Base-by-base conservation (phyloP, 2,797 vertebrate species). In the Chlorospingus semifuscus region DNA sequence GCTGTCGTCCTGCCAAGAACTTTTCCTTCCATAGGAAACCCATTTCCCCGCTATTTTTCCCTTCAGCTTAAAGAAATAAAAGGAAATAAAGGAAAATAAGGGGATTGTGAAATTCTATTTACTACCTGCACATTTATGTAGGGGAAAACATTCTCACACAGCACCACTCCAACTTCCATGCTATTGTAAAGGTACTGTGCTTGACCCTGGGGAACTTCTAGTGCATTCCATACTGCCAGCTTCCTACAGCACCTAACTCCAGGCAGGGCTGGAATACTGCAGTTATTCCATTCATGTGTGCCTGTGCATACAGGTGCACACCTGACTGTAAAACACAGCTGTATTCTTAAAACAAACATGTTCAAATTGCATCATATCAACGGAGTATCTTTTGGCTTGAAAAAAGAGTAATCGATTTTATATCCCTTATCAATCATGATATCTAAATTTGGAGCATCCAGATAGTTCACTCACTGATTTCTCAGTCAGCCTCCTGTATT, bases 41-140 rank as follows among this genome's bases (percentile, higher is more conserved):
- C 29, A 29, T 63, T 71, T 27, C 0, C 0, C 0, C 3, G 13
- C 5, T 0, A 1, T 23, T 89, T 78, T 15, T 3, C n/a, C 22
- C 27, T 56, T 37, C 47, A 55, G 9, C 11, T 83, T 37, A 47
- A 27, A 80, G 16, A 74, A 70, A 74, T 68, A 52, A 75, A 76
- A 87, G 19, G 22, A 91, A 92, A 68, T 23, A 47, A 34, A 12
- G 47, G 32, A 79, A 84, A 91, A 66, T 3, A 55, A 26, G 2
- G 6, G 8, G 8, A 60, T 19, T 49, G 16, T 37, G 34, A 87
- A 86, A 32, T 63, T 36, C 53, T 22, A 55, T 66, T 27, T 42
- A 85, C 52, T 8, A 13, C 9, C 27, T 41, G 46, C 22, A 36
- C 23, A 23, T 66, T 56, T 29, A 55, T 26, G 34, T 47, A 74